Conservation (phyloP, 2,113 vertebrate species). For the Myiozetetes cayanensis region DNA sequence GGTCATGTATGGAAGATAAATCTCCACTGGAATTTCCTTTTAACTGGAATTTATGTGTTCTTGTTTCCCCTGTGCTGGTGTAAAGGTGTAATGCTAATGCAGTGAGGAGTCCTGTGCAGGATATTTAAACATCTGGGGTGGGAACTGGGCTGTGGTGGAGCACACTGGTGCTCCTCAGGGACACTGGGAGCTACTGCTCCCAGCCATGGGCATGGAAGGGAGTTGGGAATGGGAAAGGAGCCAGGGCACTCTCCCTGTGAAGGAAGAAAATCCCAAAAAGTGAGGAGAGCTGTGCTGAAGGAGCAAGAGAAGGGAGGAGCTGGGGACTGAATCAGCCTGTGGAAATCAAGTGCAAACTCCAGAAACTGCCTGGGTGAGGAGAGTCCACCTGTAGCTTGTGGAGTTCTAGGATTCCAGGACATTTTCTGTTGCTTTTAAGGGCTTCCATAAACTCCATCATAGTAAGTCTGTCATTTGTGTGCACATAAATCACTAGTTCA, state of each 20-base stretch:
- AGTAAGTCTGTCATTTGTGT: no score
- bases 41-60: no score
- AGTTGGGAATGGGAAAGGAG: not conserved
- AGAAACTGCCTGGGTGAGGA: not conserved
- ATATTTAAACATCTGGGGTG: not conserved
- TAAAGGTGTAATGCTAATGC: rapidly evolving
- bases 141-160: not conserved
- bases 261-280: not conserved
- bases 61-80: not conserved
- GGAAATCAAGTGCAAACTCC: not conserved
- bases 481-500: rapidly evolving
- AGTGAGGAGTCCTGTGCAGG: not conserved
- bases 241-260: not conserved
- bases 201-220: not conserved
- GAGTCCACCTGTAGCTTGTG: not conserved
- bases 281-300: rapidly evolving
- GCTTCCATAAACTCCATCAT: rapidly evolving
- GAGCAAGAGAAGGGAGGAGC: not conserved
- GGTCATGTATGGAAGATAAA: not conserved
- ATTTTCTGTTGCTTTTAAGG: rapidly evolving
- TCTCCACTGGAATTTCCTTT: not conserved
- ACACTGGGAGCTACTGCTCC: not conserved
- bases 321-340: not conserved
- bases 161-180: not conserved
- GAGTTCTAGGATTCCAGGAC: not conserved